These are phyloP conservation scores for Cataglyphis altisquamis DNA, from an alignment of 2,888 invertebrate genomes.

Conservation along the genomic window DNA sequence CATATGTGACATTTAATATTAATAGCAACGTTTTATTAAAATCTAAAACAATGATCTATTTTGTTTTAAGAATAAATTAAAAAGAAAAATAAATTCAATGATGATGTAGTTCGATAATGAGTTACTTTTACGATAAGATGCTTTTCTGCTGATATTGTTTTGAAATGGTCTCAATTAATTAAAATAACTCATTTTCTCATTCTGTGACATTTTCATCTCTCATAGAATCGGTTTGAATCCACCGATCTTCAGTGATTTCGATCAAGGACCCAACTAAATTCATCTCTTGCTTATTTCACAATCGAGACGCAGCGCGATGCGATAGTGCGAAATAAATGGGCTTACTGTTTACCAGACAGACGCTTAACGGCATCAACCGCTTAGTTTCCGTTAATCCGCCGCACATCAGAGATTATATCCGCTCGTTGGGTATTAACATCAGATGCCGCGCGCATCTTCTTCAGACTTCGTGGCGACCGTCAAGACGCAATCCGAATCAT, in stretches of 20 bases:
- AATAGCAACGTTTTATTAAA: background rate
- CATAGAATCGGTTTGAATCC: background rate
- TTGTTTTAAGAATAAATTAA: background rate
- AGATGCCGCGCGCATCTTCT: background rate
- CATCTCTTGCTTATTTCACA: conserved; percentile 1
- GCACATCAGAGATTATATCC: conserved; percentile 29
- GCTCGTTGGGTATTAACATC: conserved; percentile 37
- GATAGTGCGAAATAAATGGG: conserved; percentile 44
- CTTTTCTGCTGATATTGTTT: background rate
- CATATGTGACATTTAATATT: background rate
- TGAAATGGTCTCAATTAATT: background rate
- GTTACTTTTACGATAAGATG: no score
- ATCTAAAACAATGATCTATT: background rate
- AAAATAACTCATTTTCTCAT: background rate
- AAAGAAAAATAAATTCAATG: background rate
- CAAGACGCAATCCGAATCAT: conserved; percentile 9
- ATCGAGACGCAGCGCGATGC: conserved; percentile 37
- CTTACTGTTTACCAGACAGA: conserved; percentile 33
- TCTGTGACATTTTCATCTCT: background rate
- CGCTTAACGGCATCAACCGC: conserved; percentile 26
- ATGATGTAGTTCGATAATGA: background rate
- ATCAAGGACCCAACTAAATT: background rate
- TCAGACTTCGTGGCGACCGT: background rate
- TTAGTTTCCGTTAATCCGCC: conserved; percentile 31
- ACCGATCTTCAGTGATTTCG: background rate